Evolutionary conservation across 1,140 invertebrate genomes (phyloP), one percentile per base, ranked within the genome.

Genomic region (Panulirus ornatus): DNA sequence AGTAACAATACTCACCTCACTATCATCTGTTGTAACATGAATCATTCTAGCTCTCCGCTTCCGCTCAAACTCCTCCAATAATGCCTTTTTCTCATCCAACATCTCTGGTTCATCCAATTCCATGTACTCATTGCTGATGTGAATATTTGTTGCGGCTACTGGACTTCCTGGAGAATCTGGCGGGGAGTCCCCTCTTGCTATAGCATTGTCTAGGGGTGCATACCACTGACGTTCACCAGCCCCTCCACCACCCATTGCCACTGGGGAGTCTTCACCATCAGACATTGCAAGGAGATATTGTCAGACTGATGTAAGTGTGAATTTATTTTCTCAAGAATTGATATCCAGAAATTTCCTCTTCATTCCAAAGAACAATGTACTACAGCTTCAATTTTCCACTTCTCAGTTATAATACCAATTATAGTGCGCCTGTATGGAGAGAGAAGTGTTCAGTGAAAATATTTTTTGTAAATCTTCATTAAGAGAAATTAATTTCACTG

Each of bases 61-160:
- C 75, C 97, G 95, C 94, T 99, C 98, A 94, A 99, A 98, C 94
- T 99, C 98, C 94, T 99, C 98, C 0, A 99, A 94, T 1, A 98
- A 93, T 11, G 97, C 97, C 93, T 97, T 97, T 93, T 98, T 97
- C 93, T 98, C 97, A 93, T 96, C 96, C 0, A 96, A 96, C 94
- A 97, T 96, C 93, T 97, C 96, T 93, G 97, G 96, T 85, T 94
- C 93, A 93, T 98, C 98, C 44, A 99, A 94, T 91, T 98, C 97
- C 96, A 98, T 97, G 92, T 98, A 98, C 42, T 93, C 91, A 86
- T 92, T 85, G 79, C 88, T 91, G 44, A 76, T 89, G 83, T 92
- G 89, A 71, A 92, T 90, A 63, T 91, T 92, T 30, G 86, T 38
- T n/a, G 86, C 14, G 1, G 79, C 66, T 8, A 75, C 76, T 38